Conservation (phyloP, 2,113 vertebrate genomes). For the Rhinichthys klamathensis region DNA sequence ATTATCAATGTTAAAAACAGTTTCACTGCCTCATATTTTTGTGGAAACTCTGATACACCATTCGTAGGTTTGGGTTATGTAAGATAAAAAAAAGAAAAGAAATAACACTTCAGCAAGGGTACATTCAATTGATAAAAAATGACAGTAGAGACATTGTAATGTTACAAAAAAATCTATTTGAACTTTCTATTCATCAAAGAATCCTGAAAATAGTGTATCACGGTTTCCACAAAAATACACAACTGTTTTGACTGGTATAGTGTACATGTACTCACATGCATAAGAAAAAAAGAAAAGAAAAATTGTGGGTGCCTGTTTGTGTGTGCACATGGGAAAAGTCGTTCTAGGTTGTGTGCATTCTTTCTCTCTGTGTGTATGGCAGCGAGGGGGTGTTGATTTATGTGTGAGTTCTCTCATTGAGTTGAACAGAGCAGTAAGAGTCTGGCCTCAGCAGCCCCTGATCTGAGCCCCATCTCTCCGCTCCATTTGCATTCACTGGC, state of each 20-base stretch:
- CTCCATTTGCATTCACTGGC: constrained; percentile 79
- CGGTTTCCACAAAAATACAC: neutral
- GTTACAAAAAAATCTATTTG: no score
- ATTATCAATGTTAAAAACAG: neutral
- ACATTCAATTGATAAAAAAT: neutral
- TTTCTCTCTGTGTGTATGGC: constrained; percentile 38
- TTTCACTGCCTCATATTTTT: neutral
- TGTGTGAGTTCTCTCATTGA: constrained; percentile 37
- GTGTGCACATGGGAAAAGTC: neutral
- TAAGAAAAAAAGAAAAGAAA: constrained; percentile 27
- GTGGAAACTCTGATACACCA: neutral
- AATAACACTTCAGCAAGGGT: neutral
- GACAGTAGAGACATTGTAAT: no score
- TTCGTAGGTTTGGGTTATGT: neutral
- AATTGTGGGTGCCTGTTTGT: constrained; percentile 33
- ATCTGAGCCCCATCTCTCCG: constrained; percentile 71
- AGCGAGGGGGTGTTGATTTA: constrained; percentile 53
- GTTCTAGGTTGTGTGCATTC: constrained; percentile 17
- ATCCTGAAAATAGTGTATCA: neutral
- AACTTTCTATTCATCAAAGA: neutral
- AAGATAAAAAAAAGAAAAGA: neutral
- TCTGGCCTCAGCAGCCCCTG: constrained; percentile 67
- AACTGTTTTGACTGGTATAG: neutral
- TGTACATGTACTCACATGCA: neutral
- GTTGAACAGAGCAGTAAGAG: constrained; percentile 30